These are phyloP conservation scores for Nomada hirtipes DNA, from an alignment of 2,888 invertebrate species.

Conservation along the genomic window DNA sequence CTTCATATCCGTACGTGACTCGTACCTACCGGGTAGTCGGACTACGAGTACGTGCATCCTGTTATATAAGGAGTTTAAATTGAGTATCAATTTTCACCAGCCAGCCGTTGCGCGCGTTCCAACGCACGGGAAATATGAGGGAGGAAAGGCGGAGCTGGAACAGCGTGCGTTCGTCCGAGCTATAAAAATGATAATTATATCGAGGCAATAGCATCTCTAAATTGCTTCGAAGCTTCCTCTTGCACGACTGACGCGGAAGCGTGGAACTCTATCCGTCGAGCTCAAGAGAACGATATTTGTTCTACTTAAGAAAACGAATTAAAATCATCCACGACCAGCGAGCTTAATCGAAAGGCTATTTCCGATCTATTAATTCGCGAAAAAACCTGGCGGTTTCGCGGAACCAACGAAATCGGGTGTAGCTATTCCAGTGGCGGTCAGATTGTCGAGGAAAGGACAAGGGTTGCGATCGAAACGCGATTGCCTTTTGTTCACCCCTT, in stretches of 20 bases:
- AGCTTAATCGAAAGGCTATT: neutral
- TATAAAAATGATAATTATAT: slow-evolving; percentile 2
- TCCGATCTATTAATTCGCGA: neutral
- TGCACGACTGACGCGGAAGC: too few relatives aligned
- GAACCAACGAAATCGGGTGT: neutral
- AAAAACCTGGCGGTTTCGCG: slow-evolving; percentile 2
- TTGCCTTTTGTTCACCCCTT: slow-evolving; percentile 25
- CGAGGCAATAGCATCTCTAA: neutral
- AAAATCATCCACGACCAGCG: too few relatives aligned
- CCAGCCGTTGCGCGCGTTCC: slow-evolving; percentile 46
- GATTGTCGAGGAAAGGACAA: slow-evolving; percentile 33
- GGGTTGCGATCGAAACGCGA: slow-evolving; percentile 39
- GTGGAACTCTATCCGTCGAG: too few relatives aligned
- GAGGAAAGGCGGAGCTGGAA: neutral
- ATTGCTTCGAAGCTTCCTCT: neutral
- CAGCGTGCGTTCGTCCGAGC: neutral
- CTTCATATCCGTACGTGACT: slow-evolving; percentile 68
- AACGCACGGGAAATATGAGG: slow-evolving; percentile 11
- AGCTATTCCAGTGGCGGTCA: slow-evolving; percentile 1
- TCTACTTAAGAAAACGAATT: too few relatives aligned
- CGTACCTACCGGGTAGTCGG: slow-evolving; percentile 61
- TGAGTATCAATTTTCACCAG: slow-evolving; percentile 77
- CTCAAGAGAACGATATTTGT: too few relatives aligned
- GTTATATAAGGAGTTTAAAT: slow-evolving; percentile 72
- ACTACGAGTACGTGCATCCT: slow-evolving; percentile 72